Evolutionary conservation across 2,888 invertebrate species (phyloP).

Genomic region (Lottia gigantea): DNA sequence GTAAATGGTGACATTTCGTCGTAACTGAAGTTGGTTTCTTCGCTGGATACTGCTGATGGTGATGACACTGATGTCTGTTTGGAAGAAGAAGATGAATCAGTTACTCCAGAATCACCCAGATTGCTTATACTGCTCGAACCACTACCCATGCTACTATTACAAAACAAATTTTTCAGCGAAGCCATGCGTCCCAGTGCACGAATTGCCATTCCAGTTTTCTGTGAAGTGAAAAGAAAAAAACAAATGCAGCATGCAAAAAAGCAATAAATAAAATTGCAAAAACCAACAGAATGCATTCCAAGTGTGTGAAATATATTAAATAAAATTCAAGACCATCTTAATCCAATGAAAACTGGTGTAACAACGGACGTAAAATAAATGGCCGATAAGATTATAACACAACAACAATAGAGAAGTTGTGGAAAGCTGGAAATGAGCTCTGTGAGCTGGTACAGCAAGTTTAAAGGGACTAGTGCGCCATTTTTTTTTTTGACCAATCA

Average conservation of each 20-base stretch:
- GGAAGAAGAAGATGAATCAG: constrained; percentile 8
- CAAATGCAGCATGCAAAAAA: constrained; percentile 8
- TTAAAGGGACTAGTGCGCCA: too few relatives aligned
- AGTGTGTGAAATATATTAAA: neutral
- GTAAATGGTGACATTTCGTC: neutral
- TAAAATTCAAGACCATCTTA: neutral
- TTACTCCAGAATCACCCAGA: constrained; percentile 1
- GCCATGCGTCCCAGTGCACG: constrained; percentile 84
- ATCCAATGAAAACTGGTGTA: neutral
- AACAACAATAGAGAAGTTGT: too few relatives aligned
- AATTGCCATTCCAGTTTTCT: constrained; percentile 88
- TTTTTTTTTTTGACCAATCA: too few relatives aligned
- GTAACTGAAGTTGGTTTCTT: neutral
- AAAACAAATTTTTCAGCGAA: constrained; percentile 38
- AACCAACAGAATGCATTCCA: neutral
- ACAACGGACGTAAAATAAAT: neutral
- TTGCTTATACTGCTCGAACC: constrained; percentile 14
- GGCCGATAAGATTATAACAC: too few relatives aligned
- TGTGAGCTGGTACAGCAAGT: too few relatives aligned
- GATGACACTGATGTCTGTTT: constrained; percentile 16
- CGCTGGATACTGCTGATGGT: constrained; percentile 1
- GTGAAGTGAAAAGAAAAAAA: constrained; percentile 51
- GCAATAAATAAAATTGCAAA: neutral
- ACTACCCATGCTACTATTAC: constrained; percentile 18
- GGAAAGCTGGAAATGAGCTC: too few relatives aligned